Conservation (phyloP, 1,140 invertebrate species). For the Melanaphis sacchari region DNA sequence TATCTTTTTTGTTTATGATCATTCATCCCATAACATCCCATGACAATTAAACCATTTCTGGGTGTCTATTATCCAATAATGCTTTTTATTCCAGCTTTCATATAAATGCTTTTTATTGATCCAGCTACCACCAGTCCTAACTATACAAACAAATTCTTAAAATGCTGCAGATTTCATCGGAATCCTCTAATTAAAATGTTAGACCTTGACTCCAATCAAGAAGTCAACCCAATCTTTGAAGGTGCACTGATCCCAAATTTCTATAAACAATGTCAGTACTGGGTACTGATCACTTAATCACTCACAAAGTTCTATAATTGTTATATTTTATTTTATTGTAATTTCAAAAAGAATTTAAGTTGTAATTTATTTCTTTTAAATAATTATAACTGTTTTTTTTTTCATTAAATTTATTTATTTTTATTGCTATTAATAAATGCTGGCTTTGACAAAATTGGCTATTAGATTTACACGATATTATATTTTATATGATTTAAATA, state of each 20-base stretch:
- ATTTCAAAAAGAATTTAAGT: neutral
- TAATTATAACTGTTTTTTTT: neutral
- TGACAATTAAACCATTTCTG: neutral
- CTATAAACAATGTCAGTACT: neutral
- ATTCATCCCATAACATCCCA: neutral
- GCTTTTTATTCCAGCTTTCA: neutral
- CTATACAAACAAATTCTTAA: neutral
- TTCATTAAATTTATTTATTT: too few species aligned
- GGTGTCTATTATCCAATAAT: neutral
- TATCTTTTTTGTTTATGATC: neutral
- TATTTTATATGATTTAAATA: too few species aligned
- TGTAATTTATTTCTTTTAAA: neutral
- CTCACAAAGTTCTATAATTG: neutral
- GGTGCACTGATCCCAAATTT: neutral
- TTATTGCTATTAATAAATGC: neutral
- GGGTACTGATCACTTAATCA: neutral
- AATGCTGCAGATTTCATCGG: neutral
- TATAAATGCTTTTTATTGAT: neutral
- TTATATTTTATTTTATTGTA: neutral
- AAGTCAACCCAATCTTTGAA: neutral
- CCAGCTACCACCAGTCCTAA: too few species aligned
- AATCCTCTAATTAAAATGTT: neutral
- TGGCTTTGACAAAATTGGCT: too few species aligned
- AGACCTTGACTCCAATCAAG: neutral
- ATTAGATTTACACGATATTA: too few species aligned